A percentile compares a stretch with the other conserved stretches of the same genome.
Evolutionary conservation across 2,797 vertebrate species (phyloP).

Genomic region (Tolypeutes matacus): DNA sequence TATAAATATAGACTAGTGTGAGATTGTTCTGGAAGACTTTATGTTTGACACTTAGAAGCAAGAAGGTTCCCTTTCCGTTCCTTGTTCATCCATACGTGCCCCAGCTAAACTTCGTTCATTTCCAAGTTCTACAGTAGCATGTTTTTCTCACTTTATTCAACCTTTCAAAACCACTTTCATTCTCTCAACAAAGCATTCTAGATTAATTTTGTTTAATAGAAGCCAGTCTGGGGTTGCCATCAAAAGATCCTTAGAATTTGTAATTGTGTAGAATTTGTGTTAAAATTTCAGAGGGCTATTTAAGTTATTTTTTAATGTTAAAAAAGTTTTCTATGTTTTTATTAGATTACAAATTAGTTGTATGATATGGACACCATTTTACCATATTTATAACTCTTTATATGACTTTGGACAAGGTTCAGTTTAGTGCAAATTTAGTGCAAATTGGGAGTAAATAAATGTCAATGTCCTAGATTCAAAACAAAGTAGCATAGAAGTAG

Average conservation of each 20-base stretch:
- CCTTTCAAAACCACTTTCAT: not conserved
- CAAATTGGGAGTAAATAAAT: not conserved
- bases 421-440: not conserved
- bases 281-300: conserved; percentile 40
- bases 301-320: not conserved
- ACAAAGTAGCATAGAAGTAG: conserved; percentile 6
- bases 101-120: not conserved
- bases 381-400: not conserved
- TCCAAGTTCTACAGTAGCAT: not conserved
- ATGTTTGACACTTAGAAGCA: conserved; percentile 20
- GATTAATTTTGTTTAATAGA: conserved; percentile 50
- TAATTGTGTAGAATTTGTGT: conserved; percentile 12
- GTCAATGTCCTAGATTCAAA: conserved; percentile 1
- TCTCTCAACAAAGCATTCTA: not conserved
- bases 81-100: not conserved
- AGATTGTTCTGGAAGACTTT: not conserved
- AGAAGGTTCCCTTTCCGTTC: not conserved
- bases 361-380: not conserved
- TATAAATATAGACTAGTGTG: not conserved
- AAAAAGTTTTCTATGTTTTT: conserved; percentile 3
- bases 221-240: not conserved
- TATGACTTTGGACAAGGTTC: conserved; percentile 2
- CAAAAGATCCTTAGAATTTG: conserved; percentile 8
- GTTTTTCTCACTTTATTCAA: not conserved
- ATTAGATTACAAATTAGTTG: conserved; percentile 38